phyloP scores from a whole-genome alignment of 2,113 vertebrate genomes.

The Indicator maculatus region DNA sequence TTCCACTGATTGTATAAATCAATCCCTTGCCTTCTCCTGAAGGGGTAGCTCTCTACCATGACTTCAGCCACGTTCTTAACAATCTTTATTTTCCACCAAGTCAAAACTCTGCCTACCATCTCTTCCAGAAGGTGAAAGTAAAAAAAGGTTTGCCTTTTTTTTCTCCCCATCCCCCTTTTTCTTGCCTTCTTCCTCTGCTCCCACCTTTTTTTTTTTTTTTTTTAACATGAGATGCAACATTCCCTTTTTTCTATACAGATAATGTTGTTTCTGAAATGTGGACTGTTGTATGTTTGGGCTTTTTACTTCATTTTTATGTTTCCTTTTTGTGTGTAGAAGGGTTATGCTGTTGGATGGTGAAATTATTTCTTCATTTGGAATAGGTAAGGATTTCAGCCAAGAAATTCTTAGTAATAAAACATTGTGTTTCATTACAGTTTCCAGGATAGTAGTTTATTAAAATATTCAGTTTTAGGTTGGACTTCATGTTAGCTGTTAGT shows the following conservation, averaged over 20 bases:
- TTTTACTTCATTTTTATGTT: neutral
- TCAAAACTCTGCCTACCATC: neutral
- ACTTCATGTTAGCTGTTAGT: constrained; percentile 31
- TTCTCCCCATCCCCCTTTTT: no score
- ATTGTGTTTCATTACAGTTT: constrained; percentile 45
- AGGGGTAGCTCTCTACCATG: neutral
- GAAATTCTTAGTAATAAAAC: constrained; percentile 48
- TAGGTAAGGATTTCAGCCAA: constrained; percentile 50
- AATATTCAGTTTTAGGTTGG: constrained; percentile 57
- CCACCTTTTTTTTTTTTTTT: neutral
- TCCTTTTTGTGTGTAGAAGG: neutral
- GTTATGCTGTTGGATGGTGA: neutral
- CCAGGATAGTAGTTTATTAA: constrained; percentile 38
- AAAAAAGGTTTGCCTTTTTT: no score
- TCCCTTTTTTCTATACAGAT: neutral
- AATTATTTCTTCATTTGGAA: constrained; percentile 50
- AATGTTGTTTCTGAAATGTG: neutral
- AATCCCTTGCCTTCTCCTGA: neutral
- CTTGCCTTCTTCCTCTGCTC: no score
- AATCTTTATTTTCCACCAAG: neutral
- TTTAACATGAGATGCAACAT: neutral
- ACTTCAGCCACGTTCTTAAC: neutral
- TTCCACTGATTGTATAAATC: neutral
- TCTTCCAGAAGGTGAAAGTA: neutral
- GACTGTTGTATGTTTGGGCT: neutral